Evolutionary conservation across 2,797 vertebrate species (phyloP).

Genomic region (Heterohyrax brucei): DNA sequence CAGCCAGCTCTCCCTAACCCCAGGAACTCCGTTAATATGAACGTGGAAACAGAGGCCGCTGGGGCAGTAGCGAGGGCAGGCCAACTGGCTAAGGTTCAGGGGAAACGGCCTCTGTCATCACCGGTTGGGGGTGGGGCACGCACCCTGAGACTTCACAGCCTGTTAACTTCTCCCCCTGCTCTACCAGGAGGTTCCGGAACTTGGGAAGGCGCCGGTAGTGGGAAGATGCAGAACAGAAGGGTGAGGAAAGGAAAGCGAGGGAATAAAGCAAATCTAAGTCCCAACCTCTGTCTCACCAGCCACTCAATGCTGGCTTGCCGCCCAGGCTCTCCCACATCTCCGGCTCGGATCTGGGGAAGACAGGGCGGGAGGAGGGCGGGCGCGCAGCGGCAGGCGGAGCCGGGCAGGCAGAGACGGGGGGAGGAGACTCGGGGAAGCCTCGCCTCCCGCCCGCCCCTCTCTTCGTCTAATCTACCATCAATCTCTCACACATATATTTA

Average conservation of each 20-base stretch:
- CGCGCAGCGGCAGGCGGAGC: constrained; percentile 56
- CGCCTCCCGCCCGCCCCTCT: constrained; percentile 82
- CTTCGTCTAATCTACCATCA: constrained; percentile 86
- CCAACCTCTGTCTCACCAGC: constrained; percentile 85
- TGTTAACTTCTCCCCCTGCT: constrained; percentile 1
- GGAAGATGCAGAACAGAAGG: constrained; percentile 47
- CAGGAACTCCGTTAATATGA: constrained; percentile 72
- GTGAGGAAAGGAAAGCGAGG: constrained; percentile 70
- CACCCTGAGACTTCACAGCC: background rate
- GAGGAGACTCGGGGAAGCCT: constrained; percentile 75
- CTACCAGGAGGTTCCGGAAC: constrained; percentile 56
- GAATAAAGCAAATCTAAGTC: constrained; percentile 82
- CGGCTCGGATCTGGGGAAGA: constrained; percentile 75
- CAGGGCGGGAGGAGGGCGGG: constrained; percentile 25
- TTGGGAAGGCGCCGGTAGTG: constrained; percentile 21
- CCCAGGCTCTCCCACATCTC: constrained; percentile 85
- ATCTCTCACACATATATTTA: constrained; percentile 89
- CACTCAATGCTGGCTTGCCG: constrained; percentile 84
- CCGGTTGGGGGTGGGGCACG: background rate
- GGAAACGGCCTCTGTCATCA: constrained; percentile 55
- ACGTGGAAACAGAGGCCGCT: constrained; percentile 72
- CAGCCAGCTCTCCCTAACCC: constrained; percentile 70
- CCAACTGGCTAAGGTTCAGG: constrained; percentile 78
- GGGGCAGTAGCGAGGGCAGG: constrained; percentile 73
- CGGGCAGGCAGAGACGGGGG: constrained; percentile 39